Conservation (phyloP, 1,140 invertebrate genomes). For the Drosophila eugracilis region DNA sequence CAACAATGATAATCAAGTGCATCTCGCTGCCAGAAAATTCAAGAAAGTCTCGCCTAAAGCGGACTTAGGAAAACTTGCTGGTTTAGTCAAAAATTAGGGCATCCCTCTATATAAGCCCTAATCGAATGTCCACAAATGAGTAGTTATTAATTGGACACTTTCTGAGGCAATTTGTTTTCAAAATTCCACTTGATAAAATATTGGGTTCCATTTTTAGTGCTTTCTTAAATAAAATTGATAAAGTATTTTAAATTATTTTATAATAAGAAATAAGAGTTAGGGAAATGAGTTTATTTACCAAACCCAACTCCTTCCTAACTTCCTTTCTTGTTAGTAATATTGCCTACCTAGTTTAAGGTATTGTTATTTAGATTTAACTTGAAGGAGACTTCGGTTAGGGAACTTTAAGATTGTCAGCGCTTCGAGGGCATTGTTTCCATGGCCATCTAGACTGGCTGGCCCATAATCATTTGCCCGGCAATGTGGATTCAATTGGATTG, state of each 20-base stretch:
- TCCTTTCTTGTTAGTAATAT: not conserved
- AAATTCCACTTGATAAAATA: too few relatives aligned
- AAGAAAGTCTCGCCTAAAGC: not conserved
- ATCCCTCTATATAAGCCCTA: too few relatives aligned
- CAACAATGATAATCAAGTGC: conserved; percentile 36
- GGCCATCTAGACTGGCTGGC: not conserved
- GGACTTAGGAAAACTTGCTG: not conserved
- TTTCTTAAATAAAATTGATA: too few relatives aligned
- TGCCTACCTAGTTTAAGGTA: not conserved
- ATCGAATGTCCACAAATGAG: too few relatives aligned
- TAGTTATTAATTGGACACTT: too few relatives aligned
- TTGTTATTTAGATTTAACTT: not conserved
- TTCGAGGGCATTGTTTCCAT: not conserved
- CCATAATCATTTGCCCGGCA: conserved; percentile 32
- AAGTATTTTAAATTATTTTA: too few relatives aligned
- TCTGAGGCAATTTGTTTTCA: too few relatives aligned
- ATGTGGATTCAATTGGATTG: conserved; percentile 45
- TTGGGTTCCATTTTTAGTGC: too few relatives aligned
- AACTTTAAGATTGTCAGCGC: conserved; percentile 15
- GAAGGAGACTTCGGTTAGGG: not conserved
- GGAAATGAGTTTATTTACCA: too few relatives aligned
- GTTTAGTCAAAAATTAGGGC: not conserved
- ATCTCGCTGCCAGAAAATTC: not conserved
- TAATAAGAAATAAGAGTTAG: too few relatives aligned
- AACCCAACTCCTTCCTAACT: too few relatives aligned